These are phyloP conservation scores for Oscheius sp. DNA, from an alignment of 2,888 invertebrate species.

Conservation along the genomic window DNA sequence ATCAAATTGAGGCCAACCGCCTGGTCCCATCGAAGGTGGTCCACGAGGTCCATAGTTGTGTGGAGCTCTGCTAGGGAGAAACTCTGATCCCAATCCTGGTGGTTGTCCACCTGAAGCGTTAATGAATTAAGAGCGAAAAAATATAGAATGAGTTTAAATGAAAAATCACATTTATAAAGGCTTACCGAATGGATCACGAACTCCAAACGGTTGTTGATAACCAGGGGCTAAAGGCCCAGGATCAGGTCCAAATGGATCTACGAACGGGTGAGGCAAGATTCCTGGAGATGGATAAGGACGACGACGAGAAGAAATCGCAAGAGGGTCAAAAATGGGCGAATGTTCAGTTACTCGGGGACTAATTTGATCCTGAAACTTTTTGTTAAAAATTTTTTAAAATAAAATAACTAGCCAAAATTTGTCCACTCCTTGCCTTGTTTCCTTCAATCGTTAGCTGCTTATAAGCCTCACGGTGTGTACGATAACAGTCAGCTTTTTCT, in stretches of 20 bases:
- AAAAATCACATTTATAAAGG: not conserved
- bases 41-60: not conserved
- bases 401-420: not conserved
- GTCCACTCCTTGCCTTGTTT: not conserved
- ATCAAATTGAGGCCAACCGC: slow-evolving; percentile 4
- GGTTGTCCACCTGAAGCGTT: slow-evolving; percentile 13
- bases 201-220: too few species aligned
- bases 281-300: not conserved
- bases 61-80: not conserved
- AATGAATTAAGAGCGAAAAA: not conserved
- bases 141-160: not conserved
- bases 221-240: too few species aligned
- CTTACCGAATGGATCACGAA: slow-evolving; percentile 1
- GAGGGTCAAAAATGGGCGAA: too few species aligned
- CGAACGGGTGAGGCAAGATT: not conserved
- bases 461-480: slow-evolving; percentile 8
- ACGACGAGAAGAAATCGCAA: not conserved
- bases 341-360: not conserved
- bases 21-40: slow-evolving; percentile 13
- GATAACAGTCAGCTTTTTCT: not conserved
- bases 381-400: not conserved
- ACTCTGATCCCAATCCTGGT: slow-evolving; percentile 6
- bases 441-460: not conserved
- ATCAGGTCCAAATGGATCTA: not conserved
- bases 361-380: not conserved